These are phyloP conservation scores for Phyllostomus discolor DNA, from an alignment of 2,113 vertebrate genomes.

Conservation along the genomic window DNA sequence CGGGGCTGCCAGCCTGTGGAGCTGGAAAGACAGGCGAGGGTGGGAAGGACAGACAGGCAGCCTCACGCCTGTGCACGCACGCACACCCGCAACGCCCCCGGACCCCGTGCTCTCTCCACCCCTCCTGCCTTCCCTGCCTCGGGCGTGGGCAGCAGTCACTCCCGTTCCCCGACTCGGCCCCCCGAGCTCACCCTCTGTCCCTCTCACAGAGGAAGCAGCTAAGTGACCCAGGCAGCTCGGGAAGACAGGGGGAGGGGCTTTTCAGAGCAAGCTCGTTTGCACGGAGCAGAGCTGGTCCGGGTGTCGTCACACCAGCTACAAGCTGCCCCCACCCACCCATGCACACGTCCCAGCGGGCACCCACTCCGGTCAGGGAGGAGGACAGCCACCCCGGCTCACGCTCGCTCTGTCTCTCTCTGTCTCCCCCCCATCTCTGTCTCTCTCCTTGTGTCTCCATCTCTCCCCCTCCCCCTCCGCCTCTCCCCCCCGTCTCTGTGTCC, in stretches of 20 bases:
- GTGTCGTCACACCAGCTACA: conserved; percentile 61
- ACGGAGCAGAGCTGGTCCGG: conserved; percentile 36
- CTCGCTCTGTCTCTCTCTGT: background rate
- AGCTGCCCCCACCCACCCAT: conserved; percentile 34
- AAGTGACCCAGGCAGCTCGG: conserved; percentile 26
- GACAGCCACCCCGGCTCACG: conserved; percentile 54
- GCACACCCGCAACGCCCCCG: background rate
- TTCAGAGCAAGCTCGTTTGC: conserved; percentile 63
- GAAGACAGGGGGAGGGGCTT: conserved; percentile 14
- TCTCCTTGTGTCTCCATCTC: too few species aligned
- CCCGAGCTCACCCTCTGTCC: background rate
- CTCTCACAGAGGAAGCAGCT: conserved; percentile 44
- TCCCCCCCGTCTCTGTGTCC: background rate
- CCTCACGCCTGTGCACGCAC: background rate
- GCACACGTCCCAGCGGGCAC: conserved; percentile 51
- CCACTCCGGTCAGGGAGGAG: conserved; percentile 32
- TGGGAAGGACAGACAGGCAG: background rate
- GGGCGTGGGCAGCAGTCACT: background rate
- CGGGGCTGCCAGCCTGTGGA: background rate
- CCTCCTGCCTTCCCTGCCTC: background rate
- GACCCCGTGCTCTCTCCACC: background rate
- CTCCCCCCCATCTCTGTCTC: too few species aligned
- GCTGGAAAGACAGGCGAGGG: background rate
- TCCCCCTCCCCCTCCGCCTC: too few species aligned
- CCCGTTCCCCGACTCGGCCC: background rate